These are phyloP conservation scores for Castor canadensis DNA, from an alignment of 2,113 vertebrate species.

Conservation along the genomic window DNA sequence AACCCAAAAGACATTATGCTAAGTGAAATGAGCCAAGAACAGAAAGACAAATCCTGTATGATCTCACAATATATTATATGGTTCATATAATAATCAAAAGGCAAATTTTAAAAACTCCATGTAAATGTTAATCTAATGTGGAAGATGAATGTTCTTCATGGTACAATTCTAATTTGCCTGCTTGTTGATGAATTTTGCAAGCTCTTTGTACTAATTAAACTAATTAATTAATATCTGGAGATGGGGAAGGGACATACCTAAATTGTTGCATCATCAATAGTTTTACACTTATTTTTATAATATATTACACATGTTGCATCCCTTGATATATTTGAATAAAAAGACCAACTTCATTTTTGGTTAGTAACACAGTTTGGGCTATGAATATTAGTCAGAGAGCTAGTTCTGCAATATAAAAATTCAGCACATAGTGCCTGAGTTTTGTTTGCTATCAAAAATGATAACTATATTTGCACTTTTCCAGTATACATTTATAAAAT, in stretches of 20 bases:
- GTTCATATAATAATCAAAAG: neutral
- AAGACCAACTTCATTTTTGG: neutral
- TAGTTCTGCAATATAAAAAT: constrained; percentile 37
- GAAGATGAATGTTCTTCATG: neutral
- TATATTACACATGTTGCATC: neutral
- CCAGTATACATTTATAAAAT: constrained; percentile 57
- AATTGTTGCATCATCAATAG: neutral
- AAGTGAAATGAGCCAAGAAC: too few species aligned
- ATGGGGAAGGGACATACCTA: neutral
- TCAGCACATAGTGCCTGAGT: neutral
- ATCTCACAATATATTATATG: neutral
- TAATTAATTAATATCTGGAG: neutral
- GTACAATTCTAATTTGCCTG: neutral
- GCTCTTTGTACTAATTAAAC: too few species aligned
- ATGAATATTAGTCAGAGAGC: neutral
- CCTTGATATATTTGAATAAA: constrained; percentile 33
- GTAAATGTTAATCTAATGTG: constrained; percentile 30
- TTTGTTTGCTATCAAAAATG: constrained; percentile 48
- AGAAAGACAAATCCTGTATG: too few species aligned
- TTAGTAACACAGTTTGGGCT: neutral
- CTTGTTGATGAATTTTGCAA: neutral
- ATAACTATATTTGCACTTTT: constrained; percentile 67
- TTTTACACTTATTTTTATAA: neutral
- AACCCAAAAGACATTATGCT: neutral
- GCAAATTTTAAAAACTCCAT: neutral